Evolutionary conservation across 2,113 vertebrate genomes (phyloP).

Genomic region (Sialia sialis): DNA sequence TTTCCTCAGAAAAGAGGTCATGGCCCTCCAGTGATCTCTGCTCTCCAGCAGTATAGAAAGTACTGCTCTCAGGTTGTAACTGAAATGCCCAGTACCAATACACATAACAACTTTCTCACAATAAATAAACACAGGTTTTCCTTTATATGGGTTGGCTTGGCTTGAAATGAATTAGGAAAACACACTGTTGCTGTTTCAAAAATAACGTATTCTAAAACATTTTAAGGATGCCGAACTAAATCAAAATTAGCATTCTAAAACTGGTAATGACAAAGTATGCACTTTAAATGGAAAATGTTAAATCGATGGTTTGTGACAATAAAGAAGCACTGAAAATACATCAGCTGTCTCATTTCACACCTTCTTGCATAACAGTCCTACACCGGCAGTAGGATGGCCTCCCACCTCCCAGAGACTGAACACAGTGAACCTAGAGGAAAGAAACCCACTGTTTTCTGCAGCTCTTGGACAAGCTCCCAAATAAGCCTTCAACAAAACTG

Average conservation of each 20-base stretch:
- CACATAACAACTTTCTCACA: neutral
- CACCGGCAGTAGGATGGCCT: neutral
- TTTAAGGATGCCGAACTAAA: neutral
- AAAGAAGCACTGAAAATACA: neutral
- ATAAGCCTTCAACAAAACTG: neutral
- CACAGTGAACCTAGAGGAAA: neutral
- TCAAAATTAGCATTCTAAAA: conserved; percentile 14
- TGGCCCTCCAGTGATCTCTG: neutral
- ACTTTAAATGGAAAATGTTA: conserved; percentile 16
- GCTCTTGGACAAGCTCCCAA: neutral
- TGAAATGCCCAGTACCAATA: neutral
- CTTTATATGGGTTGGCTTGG: neutral
- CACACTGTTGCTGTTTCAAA: conserved; percentile 4
- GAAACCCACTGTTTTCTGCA: neutral
- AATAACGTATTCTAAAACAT: neutral
- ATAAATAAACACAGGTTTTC: neutral
- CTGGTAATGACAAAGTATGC: neutral
- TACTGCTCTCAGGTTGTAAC: neutral
- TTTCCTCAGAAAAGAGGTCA: neutral
- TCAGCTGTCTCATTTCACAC: conserved; percentile 30
- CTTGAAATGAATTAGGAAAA: conserved; percentile 1
- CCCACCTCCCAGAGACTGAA: conserved; percentile 24
- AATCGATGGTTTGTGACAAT: neutral
- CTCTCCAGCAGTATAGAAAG: neutral
- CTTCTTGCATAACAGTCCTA: conserved; percentile 41